Percentiles rank a stretch among this genome's conserved stretches.
phyloP scores from a whole-genome alignment of 2,888 invertebrate genomes.

The Seira musarum region DNA sequence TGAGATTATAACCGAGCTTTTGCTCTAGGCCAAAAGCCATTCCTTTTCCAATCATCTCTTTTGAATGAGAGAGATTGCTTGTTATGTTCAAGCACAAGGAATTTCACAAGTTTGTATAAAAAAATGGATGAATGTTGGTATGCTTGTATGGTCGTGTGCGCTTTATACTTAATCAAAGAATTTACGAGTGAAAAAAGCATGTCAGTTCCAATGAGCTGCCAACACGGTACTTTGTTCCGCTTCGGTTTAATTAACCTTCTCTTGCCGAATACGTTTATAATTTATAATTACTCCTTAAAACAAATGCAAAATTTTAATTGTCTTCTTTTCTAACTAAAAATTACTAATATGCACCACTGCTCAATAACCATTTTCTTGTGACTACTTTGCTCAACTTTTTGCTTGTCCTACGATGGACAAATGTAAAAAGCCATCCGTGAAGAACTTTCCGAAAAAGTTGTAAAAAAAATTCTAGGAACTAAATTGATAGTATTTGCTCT shows the following conservation, averaged over 20 bases:
- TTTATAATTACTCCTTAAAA: background rate
- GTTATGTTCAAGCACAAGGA: no score
- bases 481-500: no score
- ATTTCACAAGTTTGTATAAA: background rate
- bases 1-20: background rate
- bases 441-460: background rate
- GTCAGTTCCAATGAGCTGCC: constrained; percentile 46
- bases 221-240: constrained; percentile 42
- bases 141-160: background rate
- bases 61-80: no score
- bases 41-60: background rate
- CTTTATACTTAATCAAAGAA: background rate
- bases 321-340: no score
- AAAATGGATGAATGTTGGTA: no score
- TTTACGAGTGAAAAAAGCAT: constrained; percentile 26
- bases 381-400: no score
- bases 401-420: no score
- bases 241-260: constrained; percentile 35
- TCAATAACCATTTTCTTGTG: no score
- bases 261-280: no score
- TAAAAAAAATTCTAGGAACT: background rate
- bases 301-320: no score
- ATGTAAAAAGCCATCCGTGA: background rate
- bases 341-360: no score
- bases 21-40: constrained; percentile 36